Evolutionary conservation across 2,113 vertebrate genomes (phyloP).

Genomic region (Peromyscus polionotus): DNA sequence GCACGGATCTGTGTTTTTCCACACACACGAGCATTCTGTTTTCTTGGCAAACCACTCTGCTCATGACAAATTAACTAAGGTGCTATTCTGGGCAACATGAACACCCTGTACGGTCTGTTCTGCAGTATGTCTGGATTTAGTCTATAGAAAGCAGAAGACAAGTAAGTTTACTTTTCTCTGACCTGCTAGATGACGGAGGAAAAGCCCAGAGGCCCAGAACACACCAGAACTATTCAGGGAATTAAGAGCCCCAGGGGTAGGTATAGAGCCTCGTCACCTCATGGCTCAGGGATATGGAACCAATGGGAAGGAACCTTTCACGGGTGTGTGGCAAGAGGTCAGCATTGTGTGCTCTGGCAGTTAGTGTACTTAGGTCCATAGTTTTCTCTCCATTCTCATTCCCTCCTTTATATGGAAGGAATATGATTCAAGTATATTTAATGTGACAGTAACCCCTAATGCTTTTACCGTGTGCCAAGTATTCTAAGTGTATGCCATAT

Average conservation of each 20-base stretch:
- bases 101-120: background rate
- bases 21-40: background rate
- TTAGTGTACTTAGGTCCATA: background rate
- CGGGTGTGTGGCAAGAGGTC: background rate
- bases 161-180: constrained; percentile 1
- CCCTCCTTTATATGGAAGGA: background rate
- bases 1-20: constrained; percentile 63
- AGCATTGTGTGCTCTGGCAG: background rate
- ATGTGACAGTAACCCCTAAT: background rate
- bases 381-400: background rate
- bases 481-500: background rate
- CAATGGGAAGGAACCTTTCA: background rate
- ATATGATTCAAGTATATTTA: background rate
- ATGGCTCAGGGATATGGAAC: no score
- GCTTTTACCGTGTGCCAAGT: background rate
- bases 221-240: background rate
- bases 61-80: constrained; percentile 41
- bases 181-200: background rate
- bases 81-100: background rate
- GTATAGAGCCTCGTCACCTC: background rate
- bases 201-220: constrained; percentile 7
- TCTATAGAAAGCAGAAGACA: background rate
- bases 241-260: background rate
- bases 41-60: constrained; percentile 30
- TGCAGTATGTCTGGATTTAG: background rate